These are phyloP conservation scores for Amazona guildingii DNA, from an alignment of 2,113 vertebrate genomes.

Conservation along the genomic window DNA sequence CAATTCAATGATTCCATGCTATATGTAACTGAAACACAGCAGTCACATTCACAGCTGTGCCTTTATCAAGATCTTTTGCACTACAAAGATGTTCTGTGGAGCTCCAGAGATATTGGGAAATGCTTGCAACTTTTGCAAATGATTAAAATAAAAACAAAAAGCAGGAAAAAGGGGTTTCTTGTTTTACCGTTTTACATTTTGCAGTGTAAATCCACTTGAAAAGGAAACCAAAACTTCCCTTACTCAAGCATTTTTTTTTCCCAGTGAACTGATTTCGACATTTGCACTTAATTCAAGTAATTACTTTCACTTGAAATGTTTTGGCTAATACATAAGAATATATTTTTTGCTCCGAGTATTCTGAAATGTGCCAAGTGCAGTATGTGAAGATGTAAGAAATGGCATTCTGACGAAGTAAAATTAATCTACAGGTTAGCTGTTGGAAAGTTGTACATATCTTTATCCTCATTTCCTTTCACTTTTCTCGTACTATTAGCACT, in stretches of 20 bases:
- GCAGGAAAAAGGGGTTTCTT: neutral
- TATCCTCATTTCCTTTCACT: neutral
- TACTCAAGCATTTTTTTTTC: neutral
- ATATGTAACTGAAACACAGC: neutral
- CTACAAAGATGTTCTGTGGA: neutral
- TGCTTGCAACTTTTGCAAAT: neutral
- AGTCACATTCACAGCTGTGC: neutral
- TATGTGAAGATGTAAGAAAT: neutral
- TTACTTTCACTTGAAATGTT: neutral
- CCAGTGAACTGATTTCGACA: neutral
- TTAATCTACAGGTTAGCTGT: neutral
- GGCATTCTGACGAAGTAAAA: neutral
- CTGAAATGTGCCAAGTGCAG: neutral
- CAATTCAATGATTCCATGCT: neutral
- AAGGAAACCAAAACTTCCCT: neutral
- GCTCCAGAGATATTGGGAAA: neutral
- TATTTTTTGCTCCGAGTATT: neutral
- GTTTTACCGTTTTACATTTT: neutral
- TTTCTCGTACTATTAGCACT: slow-evolving; percentile 7
- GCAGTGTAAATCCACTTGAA: neutral
- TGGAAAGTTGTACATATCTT: neutral
- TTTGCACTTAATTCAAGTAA: neutral
- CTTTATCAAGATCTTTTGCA: neutral
- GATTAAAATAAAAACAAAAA: neutral
- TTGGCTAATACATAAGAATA: neutral